Evolutionary conservation across 2,888 invertebrate species (phyloP).

Genomic region (Drosophila diplacantha): DNA sequence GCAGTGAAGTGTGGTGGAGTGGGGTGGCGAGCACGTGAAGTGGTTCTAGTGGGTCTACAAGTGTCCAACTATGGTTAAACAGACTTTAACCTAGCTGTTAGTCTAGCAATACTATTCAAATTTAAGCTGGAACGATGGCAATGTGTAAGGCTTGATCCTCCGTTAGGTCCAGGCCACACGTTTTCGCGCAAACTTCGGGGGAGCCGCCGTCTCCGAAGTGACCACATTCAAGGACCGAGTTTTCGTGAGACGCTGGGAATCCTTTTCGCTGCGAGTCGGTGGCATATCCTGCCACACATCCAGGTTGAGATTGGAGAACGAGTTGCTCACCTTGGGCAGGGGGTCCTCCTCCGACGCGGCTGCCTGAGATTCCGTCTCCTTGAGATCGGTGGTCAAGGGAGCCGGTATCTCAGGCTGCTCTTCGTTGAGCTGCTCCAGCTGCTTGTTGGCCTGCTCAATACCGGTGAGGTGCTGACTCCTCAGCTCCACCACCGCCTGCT

Average conservation of each 20-base stretch:
- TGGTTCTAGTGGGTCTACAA: slow-evolving; percentile 1
- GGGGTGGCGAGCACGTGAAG: slow-evolving; percentile 3
- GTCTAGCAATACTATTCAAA: slow-evolving; percentile 30
- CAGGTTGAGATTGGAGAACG: slow-evolving; percentile 72
- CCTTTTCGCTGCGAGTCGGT: slow-evolving; percentile 44
- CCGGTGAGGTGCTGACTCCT: slow-evolving; percentile 71
- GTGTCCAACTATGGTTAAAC: slow-evolving; percentile 20
- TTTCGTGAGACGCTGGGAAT: slow-evolving; percentile 54
- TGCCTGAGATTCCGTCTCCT: slow-evolving; percentile 9
- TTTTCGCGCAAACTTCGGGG: slow-evolving; percentile 74
- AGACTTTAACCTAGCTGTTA: slow-evolving; percentile 8
- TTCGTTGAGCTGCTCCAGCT: slow-evolving; percentile 73
- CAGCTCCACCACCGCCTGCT: slow-evolving; percentile 71
- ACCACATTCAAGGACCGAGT: slow-evolving; percentile 64
- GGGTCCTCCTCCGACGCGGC: slow-evolving; percentile 5
- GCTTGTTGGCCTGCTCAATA: slow-evolving; percentile 76
- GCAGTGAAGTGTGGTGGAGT: background rate
- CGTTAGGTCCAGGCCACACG: slow-evolving; percentile 74
- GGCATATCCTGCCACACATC: slow-evolving; percentile 63
- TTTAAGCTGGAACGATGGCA: slow-evolving; percentile 26
- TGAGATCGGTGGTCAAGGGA: background rate
- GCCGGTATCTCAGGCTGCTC: slow-evolving; percentile 34
- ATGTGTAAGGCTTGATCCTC: background rate
- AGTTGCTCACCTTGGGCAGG: slow-evolving; percentile 51
- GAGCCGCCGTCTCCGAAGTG: slow-evolving; percentile 53